Conservation (phyloP, 2,113 vertebrate species). For the Lycaon pictus region DNA sequence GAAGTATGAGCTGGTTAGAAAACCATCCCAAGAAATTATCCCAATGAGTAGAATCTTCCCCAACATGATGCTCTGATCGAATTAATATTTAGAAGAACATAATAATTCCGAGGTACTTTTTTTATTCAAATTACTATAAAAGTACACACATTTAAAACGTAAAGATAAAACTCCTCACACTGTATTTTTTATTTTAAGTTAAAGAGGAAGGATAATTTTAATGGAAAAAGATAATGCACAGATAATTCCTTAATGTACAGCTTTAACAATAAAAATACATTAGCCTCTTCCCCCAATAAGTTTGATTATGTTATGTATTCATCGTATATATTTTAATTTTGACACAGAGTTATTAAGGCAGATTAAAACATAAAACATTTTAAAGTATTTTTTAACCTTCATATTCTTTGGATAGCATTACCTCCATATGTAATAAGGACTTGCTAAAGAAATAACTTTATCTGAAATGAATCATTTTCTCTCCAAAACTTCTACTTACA, state of each 20-base stretch:
- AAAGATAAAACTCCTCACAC: background rate
- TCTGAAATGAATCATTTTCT: background rate
- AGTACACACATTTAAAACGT: background rate
- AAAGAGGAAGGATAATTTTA: slow-evolving; percentile 20
- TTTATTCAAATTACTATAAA: slow-evolving; percentile 4
- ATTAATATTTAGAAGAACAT: background rate
- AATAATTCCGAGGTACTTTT: slow-evolving; percentile 24
- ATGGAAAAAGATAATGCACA: background rate
- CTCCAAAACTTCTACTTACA: background rate
- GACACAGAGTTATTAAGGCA: background rate
- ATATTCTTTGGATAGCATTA: background rate
- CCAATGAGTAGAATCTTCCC: background rate
- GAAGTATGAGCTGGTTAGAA: background rate
- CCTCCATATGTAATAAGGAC: background rate
- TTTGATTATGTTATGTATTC: background rate
- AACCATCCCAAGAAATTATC: slow-evolving; percentile 17
- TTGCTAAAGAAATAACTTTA: slow-evolving; percentile 1
- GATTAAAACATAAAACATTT: slow-evolving; percentile 22
- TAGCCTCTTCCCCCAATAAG: background rate
- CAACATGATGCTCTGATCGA: background rate
- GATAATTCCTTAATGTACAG: slow-evolving; percentile 19
- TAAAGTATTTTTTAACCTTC: background rate
- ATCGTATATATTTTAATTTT: background rate
- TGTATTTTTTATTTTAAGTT: background rate
- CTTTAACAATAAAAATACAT: background rate